Evolutionary conservation across 2,113 vertebrate genomes (phyloP).

Genomic region (Catharus minimus): DNA sequence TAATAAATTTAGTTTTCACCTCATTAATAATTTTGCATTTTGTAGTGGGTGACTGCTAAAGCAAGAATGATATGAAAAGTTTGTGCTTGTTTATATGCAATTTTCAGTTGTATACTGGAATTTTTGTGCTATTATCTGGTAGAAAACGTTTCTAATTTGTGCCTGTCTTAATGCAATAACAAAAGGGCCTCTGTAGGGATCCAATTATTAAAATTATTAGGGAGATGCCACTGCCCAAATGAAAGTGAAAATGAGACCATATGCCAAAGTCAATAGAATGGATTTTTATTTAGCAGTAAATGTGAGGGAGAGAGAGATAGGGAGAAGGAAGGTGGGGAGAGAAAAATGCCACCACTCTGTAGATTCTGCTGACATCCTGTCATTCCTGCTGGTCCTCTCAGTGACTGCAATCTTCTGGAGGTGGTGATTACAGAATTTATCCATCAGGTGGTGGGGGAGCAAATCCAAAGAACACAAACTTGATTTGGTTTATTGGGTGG

Average conservation of each 20-base stretch:
- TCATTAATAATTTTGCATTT: slow-evolving; percentile 18
- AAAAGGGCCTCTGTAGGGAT: background rate
- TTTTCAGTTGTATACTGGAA: background rate
- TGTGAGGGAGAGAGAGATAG: background rate
- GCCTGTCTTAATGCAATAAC: background rate
- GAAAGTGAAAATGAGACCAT: background rate
- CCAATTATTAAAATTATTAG: background rate
- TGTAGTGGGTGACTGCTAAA: background rate
- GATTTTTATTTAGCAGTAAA: background rate
- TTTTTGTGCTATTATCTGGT: background rate
- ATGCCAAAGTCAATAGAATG: background rate
- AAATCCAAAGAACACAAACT: background rate
- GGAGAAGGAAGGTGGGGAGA: background rate
- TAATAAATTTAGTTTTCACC: background rate
- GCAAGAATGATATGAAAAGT: background rate
- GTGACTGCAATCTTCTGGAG: background rate
- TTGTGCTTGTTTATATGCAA: background rate
- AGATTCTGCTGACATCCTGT: rapidly evolving
- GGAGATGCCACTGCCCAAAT: background rate
- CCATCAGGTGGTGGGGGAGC: background rate
- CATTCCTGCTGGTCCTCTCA: background rate
- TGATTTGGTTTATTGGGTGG: rapidly evolving
- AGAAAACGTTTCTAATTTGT: background rate
- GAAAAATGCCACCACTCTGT: background rate
- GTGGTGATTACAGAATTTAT: background rate